These are phyloP conservation scores for Pygoscelis adeliae DNA, from an alignment of 2,113 vertebrate species.

Conservation along the genomic window DNA sequence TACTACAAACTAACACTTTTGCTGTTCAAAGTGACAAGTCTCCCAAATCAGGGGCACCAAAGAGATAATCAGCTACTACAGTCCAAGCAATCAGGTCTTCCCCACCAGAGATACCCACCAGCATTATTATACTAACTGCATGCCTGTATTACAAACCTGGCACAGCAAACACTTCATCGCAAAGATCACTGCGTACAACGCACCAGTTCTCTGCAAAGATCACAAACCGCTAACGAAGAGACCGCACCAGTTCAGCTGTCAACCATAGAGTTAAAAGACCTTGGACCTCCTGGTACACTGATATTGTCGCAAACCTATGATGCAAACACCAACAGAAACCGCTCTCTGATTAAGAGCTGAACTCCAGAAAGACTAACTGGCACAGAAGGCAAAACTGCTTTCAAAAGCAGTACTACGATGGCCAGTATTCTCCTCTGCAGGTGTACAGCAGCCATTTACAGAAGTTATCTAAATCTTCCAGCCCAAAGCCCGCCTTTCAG, in stretches of 20 bases:
- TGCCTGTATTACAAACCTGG: not conserved
- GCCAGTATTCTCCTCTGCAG: not conserved
- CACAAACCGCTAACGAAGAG: not conserved
- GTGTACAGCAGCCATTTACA: not conserved
- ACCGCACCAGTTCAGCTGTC: not conserved
- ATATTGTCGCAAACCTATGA: not conserved
- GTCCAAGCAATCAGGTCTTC: not conserved
- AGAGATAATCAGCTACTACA: not conserved
- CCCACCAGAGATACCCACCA: not conserved
- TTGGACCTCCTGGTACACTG: not conserved
- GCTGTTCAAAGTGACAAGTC: not conserved
- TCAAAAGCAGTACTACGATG: accelerated
- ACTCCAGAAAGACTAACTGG: not conserved
- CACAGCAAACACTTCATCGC: accelerated
- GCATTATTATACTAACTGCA: accelerated
- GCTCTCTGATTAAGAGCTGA: not conserved
- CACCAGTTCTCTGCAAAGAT: not conserved
- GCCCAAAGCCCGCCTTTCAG: not conserved
- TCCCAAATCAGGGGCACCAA: not conserved
- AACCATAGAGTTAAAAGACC: accelerated
- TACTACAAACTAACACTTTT: not conserved
- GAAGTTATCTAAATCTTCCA: not conserved
- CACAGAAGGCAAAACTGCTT: not conserved
- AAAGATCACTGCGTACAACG: accelerated
- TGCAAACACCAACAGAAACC: not conserved